Conservation (phyloP, 2,888 invertebrate genomes). For the Himalopsyche anomala region DNA sequence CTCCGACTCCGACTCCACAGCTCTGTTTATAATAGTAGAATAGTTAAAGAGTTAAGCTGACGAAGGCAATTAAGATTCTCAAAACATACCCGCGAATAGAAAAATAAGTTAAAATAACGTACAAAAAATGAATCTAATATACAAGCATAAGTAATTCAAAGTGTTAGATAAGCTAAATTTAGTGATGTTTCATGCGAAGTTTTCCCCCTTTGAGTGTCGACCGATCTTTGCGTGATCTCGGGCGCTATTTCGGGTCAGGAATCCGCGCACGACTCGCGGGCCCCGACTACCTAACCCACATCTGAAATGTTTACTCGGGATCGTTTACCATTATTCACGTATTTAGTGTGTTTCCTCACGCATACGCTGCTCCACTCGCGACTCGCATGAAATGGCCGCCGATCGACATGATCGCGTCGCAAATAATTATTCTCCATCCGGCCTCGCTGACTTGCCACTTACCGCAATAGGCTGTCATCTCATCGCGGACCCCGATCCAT, state of each 20-base stretch:
- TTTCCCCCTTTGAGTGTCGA: constrained; percentile 27
- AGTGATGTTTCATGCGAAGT: constrained; percentile 42
- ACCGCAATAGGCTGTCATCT: not conserved
- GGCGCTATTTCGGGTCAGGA: constrained; percentile 61
- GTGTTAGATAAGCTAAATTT: constrained; percentile 41
- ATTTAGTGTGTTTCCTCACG: constrained; percentile 64
- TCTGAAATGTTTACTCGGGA: constrained; percentile 60
- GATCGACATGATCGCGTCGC: constrained; percentile 54
- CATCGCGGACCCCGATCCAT: not conserved
- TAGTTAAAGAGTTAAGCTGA: too few species aligned
- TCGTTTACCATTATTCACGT: constrained; percentile 62
- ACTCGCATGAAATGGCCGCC: constrained; percentile 45
- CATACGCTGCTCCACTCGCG: constrained; percentile 46
- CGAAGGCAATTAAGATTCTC: too few species aligned
- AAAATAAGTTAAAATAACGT: not conserved
- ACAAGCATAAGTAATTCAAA: not conserved
- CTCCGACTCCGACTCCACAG: too few species aligned
- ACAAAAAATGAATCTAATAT: not conserved
- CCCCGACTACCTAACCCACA: constrained; percentile 38
- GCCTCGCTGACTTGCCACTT: not conserved
- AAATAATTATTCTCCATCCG: constrained; percentile 39
- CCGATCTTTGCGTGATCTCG: constrained; percentile 57
- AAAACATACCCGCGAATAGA: too few species aligned
- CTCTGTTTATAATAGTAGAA: too few species aligned
- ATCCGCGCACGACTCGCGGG: constrained; percentile 55